phyloP scores from a whole-genome alignment of 2,797 vertebrate species.

The Margarornis squamiger region DNA sequence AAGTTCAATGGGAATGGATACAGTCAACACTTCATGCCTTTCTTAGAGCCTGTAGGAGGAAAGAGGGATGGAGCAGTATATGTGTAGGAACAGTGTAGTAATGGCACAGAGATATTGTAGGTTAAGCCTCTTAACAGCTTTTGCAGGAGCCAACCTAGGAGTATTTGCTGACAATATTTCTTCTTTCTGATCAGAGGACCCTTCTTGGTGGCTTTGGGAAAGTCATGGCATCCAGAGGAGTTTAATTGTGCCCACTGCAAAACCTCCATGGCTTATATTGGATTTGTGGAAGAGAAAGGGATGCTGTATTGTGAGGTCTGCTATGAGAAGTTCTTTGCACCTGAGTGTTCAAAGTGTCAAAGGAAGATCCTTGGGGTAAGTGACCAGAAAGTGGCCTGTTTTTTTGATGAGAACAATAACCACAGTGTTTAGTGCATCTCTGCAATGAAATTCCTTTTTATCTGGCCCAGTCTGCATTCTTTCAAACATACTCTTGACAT shows the following conservation, averaged over 20 bases:
- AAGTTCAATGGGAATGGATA: not conserved
- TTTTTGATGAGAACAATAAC: not conserved
- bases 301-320: constrained; percentile 89
- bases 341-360: constrained; percentile 87
- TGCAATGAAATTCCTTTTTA: not conserved
- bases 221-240: constrained; percentile 97
- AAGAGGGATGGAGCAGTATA: not conserved
- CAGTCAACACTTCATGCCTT: not conserved
- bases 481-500: not conserved
- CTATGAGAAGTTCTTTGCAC: constrained; percentile 95
- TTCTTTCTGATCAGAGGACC: constrained; percentile 85
- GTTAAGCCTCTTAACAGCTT: not conserved
- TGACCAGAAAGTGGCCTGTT: not conserved
- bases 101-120: not conserved
- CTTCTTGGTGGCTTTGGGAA: constrained; percentile 94
- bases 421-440: not conserved
- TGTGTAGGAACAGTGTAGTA: not conserved
- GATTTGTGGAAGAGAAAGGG: constrained; percentile 95
- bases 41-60: not conserved
- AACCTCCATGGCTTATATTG: constrained; percentile 87
- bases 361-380: constrained; percentile 95
- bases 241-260: constrained; percentile 93
- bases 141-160: not conserved
- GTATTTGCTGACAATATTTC: not conserved
- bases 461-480: not conserved